These are phyloP conservation scores for Galaxias olidus DNA, from an alignment of 2,797 vertebrate species.

Conservation along the genomic window DNA sequence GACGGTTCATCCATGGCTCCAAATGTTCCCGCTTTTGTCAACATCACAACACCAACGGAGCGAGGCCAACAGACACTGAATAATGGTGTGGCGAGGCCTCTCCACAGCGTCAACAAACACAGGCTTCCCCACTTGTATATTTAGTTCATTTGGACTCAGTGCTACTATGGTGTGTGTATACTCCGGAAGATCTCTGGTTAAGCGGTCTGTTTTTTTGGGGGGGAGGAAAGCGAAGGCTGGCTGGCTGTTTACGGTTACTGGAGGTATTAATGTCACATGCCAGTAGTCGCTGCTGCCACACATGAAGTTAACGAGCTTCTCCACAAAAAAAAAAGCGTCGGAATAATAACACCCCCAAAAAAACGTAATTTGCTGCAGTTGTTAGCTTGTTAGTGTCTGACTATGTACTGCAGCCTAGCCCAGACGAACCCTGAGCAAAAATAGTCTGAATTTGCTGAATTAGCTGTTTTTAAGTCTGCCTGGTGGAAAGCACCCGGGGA, in stretches of 20 bases:
- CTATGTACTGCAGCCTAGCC: constrained; percentile 55
- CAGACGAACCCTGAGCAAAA: constrained; percentile 50
- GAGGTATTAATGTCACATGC: constrained; percentile 73
- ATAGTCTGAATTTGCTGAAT: constrained; percentile 45
- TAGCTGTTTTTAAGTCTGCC: constrained; percentile 38
- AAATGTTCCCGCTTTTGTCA: background rate
- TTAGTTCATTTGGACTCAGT: too few species aligned
- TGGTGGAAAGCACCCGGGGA: constrained; percentile 29
- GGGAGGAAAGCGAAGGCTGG: background rate
- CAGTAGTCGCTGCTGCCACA: constrained; percentile 56
- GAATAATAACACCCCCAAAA: constrained; percentile 64
- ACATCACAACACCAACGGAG: constrained; percentile 1
- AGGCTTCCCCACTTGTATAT: background rate
- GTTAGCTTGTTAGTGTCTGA: constrained; percentile 60
- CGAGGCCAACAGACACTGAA: background rate
- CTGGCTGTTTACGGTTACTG: constrained; percentile 15
- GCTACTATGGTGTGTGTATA: constrained; percentile 40
- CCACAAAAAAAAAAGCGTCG: constrained; percentile 38
- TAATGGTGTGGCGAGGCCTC: constrained; percentile 39
- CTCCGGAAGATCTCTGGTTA: constrained; percentile 49
- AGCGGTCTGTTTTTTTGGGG: constrained; percentile 47
- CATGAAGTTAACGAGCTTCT: constrained; percentile 63
- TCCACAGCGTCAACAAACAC: constrained; percentile 43
- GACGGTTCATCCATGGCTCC: background rate
- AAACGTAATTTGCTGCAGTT: constrained; percentile 63